These are phyloP conservation scores for Tetramorium alpestre DNA, from an alignment of 1,140 invertebrate species.

Conservation along the genomic window DNA sequence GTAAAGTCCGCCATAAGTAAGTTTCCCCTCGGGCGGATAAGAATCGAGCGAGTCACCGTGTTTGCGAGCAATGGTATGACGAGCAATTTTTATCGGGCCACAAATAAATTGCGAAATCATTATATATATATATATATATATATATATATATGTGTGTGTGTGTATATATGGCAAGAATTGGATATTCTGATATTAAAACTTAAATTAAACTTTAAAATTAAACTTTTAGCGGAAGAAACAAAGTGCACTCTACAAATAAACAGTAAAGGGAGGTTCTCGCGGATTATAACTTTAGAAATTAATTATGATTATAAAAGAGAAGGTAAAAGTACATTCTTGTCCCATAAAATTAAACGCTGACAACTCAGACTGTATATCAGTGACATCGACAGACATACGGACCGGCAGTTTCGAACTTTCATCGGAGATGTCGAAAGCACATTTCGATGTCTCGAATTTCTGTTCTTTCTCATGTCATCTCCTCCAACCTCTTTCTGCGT, in stretches of 20 bases:
- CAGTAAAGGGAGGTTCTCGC: not conserved
- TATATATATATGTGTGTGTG: not conserved
- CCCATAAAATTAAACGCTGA: not conserved
- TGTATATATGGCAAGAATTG: not conserved
- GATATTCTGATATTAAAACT: constrained; percentile 32
- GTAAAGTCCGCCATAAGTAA: constrained; percentile 30
- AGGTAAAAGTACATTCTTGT: not conserved
- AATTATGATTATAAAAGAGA: constrained; percentile 15
- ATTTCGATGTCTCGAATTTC: constrained; percentile 6
- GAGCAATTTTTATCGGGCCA: not conserved
- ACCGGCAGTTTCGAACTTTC: not conserved
- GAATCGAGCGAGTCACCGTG: constrained; percentile 30
- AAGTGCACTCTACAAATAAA: constrained; percentile 15
- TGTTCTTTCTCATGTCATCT: not conserved
- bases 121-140: not conserved
- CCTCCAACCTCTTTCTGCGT: not conserved
- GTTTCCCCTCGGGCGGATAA: not conserved
- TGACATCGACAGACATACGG: not conserved
- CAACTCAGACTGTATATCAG: not conserved
- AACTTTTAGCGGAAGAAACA: constrained; percentile 24
- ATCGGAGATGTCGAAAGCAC: not conserved
- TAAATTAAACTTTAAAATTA: constrained; percentile 43
- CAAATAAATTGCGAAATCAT: not conserved
- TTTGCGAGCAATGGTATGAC: constrained; percentile 6
- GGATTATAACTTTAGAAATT: constrained; percentile 33